These are phyloP conservation scores for Tachina grossa DNA, from an alignment of 2,888 invertebrate species.

Conservation along the genomic window DNA sequence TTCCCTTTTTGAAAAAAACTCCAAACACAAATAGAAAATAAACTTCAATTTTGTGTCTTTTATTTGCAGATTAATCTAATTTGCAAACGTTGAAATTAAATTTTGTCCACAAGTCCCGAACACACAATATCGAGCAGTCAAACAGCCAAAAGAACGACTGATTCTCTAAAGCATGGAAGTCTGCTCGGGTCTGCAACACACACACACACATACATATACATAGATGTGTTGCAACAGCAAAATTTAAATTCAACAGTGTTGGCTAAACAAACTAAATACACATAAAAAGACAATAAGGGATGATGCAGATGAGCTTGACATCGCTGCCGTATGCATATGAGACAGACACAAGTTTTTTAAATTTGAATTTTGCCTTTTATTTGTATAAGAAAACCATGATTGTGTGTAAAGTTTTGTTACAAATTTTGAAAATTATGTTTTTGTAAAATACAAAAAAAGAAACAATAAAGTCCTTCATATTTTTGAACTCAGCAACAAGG, in stretches of 20 bases:
- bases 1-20: background rate
- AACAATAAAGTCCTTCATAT: slow-evolving; percentile 53
- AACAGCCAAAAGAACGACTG: slow-evolving; percentile 67
- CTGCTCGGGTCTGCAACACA: slow-evolving; percentile 36
- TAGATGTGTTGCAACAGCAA: slow-evolving; percentile 35
- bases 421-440: slow-evolving; percentile 76
- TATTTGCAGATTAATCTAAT: slow-evolving; percentile 82
- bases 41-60: slow-evolving; percentile 51
- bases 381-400: slow-evolving; percentile 42
- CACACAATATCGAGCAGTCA: slow-evolving; percentile 68
- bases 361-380: slow-evolving; percentile 75
- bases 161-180: slow-evolving; percentile 15
- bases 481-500: slow-evolving; percentile 40
- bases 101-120: slow-evolving; percentile 76
- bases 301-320: slow-evolving; percentile 54
- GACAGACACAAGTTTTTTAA: slow-evolving; percentile 48
- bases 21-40: slow-evolving; percentile 1
- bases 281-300: slow-evolving; percentile 57
- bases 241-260: slow-evolving; percentile 66
- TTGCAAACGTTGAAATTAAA: slow-evolving; percentile 82
- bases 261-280: slow-evolving; percentile 43
- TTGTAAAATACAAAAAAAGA: slow-evolving; percentile 77
- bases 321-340: slow-evolving; percentile 11
- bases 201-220: slow-evolving; percentile 14
- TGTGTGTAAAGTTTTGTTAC: slow-evolving; percentile 68